Conservation (phyloP, 2,797 vertebrate genomes). For the Trichosurus vulpecula region DNA sequence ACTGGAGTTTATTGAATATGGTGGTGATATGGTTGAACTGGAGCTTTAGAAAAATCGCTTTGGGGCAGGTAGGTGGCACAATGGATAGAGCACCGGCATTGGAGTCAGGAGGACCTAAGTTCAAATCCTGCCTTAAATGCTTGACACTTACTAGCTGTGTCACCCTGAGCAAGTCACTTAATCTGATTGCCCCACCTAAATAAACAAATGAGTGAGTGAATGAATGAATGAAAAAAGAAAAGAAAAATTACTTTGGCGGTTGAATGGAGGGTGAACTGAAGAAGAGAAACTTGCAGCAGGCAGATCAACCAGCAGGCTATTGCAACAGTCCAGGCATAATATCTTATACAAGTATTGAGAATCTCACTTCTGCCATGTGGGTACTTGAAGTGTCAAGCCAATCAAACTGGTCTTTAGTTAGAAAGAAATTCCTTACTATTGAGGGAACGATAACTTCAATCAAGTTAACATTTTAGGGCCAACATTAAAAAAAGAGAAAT, state of each 20-base stretch:
- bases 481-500: conserved; percentile 69
- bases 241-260: neutral
- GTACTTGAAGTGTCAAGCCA: conserved; percentile 61
- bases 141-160: too few species aligned
- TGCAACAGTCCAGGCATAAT: neutral
- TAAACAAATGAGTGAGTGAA: too few species aligned
- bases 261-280: neutral
- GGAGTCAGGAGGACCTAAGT: too few species aligned
- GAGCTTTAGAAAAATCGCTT: neutral
- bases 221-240: too few species aligned
- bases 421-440: conserved; percentile 55
- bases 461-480: conserved; percentile 68
- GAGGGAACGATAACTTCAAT: conserved; percentile 64
- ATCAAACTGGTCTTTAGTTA: conserved; percentile 57
- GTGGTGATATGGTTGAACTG: neutral
- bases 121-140: too few species aligned
- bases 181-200: too few species aligned
- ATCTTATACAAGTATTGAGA: neutral
- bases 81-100: too few species aligned
- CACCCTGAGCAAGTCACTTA: too few species aligned
- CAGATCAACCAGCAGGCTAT: neutral
- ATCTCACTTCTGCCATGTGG: conserved; percentile 17
- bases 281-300: neutral
- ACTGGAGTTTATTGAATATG: neutral
- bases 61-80: neutral